Evolutionary conservation across 2,113 vertebrate species (phyloP), one percentile per base, ranked within the genome.

Genomic region (Chaetodon auriga): DNA sequence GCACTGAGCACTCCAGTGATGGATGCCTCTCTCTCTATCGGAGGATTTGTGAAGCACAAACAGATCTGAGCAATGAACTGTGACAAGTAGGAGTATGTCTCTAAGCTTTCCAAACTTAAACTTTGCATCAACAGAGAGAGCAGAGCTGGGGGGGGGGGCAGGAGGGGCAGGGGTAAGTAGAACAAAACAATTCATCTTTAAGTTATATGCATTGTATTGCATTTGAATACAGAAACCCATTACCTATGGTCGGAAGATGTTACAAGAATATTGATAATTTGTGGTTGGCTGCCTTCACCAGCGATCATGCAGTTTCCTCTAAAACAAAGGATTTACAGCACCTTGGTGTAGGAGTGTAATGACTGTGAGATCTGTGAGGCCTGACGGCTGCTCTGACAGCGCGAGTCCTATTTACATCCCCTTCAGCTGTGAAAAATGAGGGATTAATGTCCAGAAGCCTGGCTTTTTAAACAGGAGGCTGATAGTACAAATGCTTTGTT

Each of bases 11-110:
- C 86, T 85, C 79, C 68, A 11, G 64, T 91, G 89, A 94, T 95
- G 91, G 89, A 96, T 94, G 92, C 90, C 86, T 92, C 88, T 88
- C 54, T 92, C 88, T 89, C 87, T 95, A 95, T 96, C 94, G 81
- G 87, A 92, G 93, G 94, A 95, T 95, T 95, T 94, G 92, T 68
- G 63, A 82, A 93, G 89, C 90, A 95, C 95, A 96, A 95, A 96
- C 95, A 95, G 85, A 92, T 92, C 93, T 93, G 93, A 93, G 89
- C 90, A 88, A 86, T 93, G 92, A 94, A 91, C 90, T 91, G 93
- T 92, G 92, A 93, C 80, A 90, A 93, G 93, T 93, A 85, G 93
- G 92, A 94, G 90, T 93, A 88, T 90, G 81, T 89, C 83, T 90
- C 69, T 75, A 36, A 91, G 87, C 92, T 85, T 88, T 94, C 88